Evolutionary conservation across 2,113 vertebrate genomes (phyloP), one percentile per base, ranked within the genome.

Genomic region (Cepphus grylle): DNA sequence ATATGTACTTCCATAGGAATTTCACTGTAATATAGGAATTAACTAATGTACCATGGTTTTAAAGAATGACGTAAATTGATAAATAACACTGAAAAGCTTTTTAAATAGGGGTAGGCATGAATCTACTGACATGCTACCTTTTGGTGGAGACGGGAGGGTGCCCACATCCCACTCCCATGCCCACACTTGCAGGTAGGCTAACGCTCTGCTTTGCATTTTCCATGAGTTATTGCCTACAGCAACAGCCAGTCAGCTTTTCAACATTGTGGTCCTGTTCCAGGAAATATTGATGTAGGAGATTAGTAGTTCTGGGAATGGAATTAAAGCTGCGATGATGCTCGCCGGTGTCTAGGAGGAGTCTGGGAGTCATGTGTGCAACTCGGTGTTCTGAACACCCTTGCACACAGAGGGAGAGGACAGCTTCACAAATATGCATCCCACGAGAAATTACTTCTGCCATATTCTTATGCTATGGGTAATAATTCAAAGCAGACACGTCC

Each of bases 301-400:
- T 91, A 97, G 93, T 86, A 94, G 88, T 98, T 98, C 98, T 98
- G 97, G 97, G 97, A 98, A 98, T 11, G 91, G 92, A 97, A 92
- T 97, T 86, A 96, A 88, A 95, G 86, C 81, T 94, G 34, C 93
- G 93, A 92, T 79, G 80, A 50, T 94, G 81, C 49, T 90, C 20
- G 18, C 81, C 86, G 72, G 30, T 86, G 71, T 84, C 70, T 91
- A 56, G 77, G 86, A 70, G 81, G 63, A 88, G 74, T 89, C 71
- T 87, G 69, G 61, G 89, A 73, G 50, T 86, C 59, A 8, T 20
- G 47, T 20, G 18, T 76, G 59, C 21, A 22, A 30, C n/a, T 62
- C 3, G 4, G 25, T n/a, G 36, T 73, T 90, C 63, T 59, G 82
- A 90, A 40, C 25, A 76, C 26, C 21, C 45, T 66, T n/a, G 15